Base-by-base conservation (phyloP, 2,888 invertebrate species). In the Leucozona laternaria region DNA sequence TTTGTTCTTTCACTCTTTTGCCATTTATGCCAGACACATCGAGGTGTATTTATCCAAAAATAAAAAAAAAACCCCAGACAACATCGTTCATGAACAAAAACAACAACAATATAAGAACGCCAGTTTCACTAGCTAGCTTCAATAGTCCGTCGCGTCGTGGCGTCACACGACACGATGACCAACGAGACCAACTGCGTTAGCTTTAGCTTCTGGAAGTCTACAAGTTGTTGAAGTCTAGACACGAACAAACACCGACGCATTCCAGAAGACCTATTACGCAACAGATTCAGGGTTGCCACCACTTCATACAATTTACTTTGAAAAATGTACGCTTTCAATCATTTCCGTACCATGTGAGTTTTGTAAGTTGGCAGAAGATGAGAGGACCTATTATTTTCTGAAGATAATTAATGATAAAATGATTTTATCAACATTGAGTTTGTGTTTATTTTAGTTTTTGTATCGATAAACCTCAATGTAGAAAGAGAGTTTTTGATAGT, bases 211-310 rank as follows among this genome's bases (percentile, higher is more conserved):
- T 71, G 57, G 31, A 55, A 62, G 73, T 79, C 79, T 79, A 79
- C 70, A 60, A 73, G 20, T 62, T 62, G 43, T 28, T 68, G 76
- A 15, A 53, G 68, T 85, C 85, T 85, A 85, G 85, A 85, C 85
- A 77, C 48, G 31, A 81, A 80, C 73, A 81, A 80, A 80, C 80
- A 75, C 62, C 57, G 57, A 75, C 78, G 40, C 79, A 76, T 45
- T 40, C 75, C 66, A 66, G 13, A 85, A 85, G 80, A 77, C 53
- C 10, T 64, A 64, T 85, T 85, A 85, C 73, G 85, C 81, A 85
- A 85, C 43, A 72, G 11, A 2, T 10, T 2, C 0, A 68, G 58
- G 20, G 48, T 66, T 66, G 48, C 48, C 48, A 45, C 1, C 1
- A 37, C 22, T 43, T 31, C 2, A 2, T n/a, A 40, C 13, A 40